Evolutionary conservation across 2,888 invertebrate species (phyloP).

Genomic region (Hydrotaea diabolus): DNA sequence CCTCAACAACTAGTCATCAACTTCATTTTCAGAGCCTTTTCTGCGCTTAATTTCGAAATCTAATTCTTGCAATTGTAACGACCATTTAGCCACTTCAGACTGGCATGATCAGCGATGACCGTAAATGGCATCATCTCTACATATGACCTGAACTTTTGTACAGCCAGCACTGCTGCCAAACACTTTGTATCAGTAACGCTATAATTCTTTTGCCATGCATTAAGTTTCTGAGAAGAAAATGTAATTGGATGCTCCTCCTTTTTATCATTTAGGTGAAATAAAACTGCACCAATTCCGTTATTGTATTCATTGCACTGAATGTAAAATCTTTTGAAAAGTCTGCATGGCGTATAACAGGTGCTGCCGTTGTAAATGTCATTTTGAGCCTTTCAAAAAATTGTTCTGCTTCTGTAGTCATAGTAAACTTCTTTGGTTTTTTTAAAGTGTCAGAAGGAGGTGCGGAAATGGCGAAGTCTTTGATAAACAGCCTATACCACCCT

Average conservation of each 20-base stretch:
- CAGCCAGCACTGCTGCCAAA: slow-evolving; percentile 24
- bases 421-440: not conserved
- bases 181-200: slow-evolving; percentile 55
- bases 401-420: not conserved
- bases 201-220: slow-evolving; percentile 29
- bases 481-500: not conserved
- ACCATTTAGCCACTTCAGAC: slow-evolving; percentile 42
- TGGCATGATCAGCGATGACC: slow-evolving; percentile 23
- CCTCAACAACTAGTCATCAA: no score
- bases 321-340: slow-evolving; percentile 20
- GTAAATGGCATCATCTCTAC: slow-evolving; percentile 44
- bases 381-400: not conserved
- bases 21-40: not conserved
- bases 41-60: slow-evolving; percentile 38
- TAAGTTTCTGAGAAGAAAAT: slow-evolving; percentile 22
- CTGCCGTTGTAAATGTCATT: not conserved
- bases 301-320: slow-evolving; percentile 26
- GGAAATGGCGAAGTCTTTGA: slow-evolving; percentile 4
- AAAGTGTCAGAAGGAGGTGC: not conserved
- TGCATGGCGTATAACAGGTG: slow-evolving; percentile 14
- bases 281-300: no score
- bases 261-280: not conserved
- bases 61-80: slow-evolving; percentile 31
- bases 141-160: slow-evolving; percentile 35
- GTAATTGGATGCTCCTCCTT: slow-evolving; percentile 26